A percentile compares a stretch with the other conserved stretches of the same genome.
These are phyloP conservation scores for Seriola dumerili DNA, from an alignment of 2,113 vertebrate genomes.

Conservation along the genomic window DNA sequence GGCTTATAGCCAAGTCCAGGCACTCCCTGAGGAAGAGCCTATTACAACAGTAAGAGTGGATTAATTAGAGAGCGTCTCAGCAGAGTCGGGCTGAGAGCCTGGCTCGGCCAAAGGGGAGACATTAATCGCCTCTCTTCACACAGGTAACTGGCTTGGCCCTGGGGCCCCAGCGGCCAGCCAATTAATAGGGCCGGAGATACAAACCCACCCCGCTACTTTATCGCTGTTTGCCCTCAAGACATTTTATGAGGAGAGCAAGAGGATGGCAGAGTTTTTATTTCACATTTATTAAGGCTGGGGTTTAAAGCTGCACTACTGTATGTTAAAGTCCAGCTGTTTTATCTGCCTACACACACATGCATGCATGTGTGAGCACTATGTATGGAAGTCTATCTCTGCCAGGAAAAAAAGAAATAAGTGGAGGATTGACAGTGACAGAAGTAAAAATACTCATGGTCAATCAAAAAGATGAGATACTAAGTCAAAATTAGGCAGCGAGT, in stretches of 20 bases:
- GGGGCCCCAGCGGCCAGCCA: conserved; percentile 74
- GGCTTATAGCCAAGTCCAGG: conserved; percentile 74
- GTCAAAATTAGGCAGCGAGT: no score
- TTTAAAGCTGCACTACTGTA: conserved; percentile 41
- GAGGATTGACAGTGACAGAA: background rate
- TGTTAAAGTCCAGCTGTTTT: conserved; percentile 36
- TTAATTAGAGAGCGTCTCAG: conserved; percentile 94
- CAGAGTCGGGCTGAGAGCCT: conserved; percentile 85
- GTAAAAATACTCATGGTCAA: background rate
- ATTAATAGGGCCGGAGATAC: conserved; percentile 83
- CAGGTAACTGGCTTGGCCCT: conserved; percentile 80
- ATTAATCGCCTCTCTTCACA: conserved; percentile 83
- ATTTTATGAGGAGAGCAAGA: conserved; percentile 69
- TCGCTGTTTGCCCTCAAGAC: conserved; percentile 75
- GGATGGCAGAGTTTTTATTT: conserved; percentile 61
- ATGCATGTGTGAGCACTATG: background rate
- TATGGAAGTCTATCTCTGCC: background rate
- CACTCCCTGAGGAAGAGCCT: conserved; percentile 88
- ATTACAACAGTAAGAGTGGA: conserved; percentile 97
- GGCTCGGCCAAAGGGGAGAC: conserved; percentile 86
- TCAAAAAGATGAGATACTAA: no score
- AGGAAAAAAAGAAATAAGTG: background rate
- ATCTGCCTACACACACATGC: conserved; percentile 6
- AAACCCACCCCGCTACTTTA: conserved; percentile 77
- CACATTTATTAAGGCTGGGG: conserved; percentile 68